Conservation (phyloP, 92 coral and sea anemone genomes). For the Porites rus region DNA sequence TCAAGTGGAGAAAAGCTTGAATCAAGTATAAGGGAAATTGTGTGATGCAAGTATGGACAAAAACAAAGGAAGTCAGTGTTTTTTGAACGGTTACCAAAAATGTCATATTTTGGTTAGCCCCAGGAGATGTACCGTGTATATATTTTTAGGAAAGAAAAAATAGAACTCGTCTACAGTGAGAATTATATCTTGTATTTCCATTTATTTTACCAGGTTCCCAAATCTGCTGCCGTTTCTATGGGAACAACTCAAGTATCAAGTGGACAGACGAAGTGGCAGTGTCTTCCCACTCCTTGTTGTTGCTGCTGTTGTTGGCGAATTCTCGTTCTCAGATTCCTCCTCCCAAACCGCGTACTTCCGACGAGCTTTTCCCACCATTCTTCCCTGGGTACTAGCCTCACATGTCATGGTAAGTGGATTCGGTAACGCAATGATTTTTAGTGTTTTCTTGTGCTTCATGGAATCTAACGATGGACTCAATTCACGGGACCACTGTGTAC, state of each 20-base stretch:
- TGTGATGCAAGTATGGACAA: no score
- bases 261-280: constrained; percentile 67
- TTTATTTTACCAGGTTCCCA: constrained; percentile 59
- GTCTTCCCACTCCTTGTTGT: constrained; percentile 77
- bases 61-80: no score
- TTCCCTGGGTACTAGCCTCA: constrained; percentile 76
- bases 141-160: background rate
- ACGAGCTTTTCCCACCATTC: constrained; percentile 70
- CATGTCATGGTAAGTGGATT: constrained; percentile 33
- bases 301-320: constrained; percentile 69
- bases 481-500: no score
- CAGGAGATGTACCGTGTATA: background rate
- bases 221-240: constrained; percentile 70
- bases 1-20: no score
- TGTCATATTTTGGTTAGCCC: no score
- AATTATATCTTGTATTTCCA: constrained; percentile 37
- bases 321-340: constrained; percentile 60
- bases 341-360: constrained; percentile 67
- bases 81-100: no score
- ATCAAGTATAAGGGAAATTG: no score
- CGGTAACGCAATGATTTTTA: background rate
- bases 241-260: constrained; percentile 70
- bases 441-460: no score
- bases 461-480: no score
- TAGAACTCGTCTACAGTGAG: background rate